These are phyloP conservation scores for Buceros bicornis DNA, from an alignment of 2,797 vertebrate species.

Conservation along the genomic window DNA sequence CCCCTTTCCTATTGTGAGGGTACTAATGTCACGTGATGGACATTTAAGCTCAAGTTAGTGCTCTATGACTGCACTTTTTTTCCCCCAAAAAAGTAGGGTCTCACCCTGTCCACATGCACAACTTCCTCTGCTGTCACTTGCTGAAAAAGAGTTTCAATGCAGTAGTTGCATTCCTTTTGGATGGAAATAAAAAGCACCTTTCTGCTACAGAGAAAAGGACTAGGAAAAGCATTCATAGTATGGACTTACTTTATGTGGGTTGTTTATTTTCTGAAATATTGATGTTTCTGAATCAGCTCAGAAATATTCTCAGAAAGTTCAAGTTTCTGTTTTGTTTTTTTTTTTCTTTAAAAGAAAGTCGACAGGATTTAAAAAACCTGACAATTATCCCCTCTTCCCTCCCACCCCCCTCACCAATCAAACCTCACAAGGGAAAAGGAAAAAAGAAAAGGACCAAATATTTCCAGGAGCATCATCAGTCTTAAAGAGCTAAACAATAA, in stretches of 20 bases:
- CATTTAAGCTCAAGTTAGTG: neutral
- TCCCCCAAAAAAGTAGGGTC: neutral
- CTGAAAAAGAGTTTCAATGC: neutral
- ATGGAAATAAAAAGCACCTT: neutral
- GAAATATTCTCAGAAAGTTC: neutral
- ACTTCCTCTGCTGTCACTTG: neutral
- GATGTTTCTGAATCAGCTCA: neutral
- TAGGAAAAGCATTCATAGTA: neutral
- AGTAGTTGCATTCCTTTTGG: neutral
- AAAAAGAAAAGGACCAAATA: neutral
- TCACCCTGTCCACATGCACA: neutral
- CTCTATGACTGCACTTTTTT: neutral
- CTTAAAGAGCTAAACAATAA: neutral
- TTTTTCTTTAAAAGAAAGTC: neutral
- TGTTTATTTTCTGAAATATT: neutral
- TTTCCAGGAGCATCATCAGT: neutral
- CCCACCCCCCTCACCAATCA: neutral
- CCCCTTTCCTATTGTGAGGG: neutral
- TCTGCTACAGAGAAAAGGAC: neutral
- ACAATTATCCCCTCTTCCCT: neutral
- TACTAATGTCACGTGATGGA: neutral
- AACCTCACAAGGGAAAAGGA: rapidly evolving
- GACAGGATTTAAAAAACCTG: rapidly evolving
- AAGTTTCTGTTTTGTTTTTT: neutral
- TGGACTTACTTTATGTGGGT: rapidly evolving